Evolutionary conservation across 2,113 vertebrate genomes (phyloP), one percentile per base, ranked within the genome.

Genomic region (Gymnogyps californianus): DNA sequence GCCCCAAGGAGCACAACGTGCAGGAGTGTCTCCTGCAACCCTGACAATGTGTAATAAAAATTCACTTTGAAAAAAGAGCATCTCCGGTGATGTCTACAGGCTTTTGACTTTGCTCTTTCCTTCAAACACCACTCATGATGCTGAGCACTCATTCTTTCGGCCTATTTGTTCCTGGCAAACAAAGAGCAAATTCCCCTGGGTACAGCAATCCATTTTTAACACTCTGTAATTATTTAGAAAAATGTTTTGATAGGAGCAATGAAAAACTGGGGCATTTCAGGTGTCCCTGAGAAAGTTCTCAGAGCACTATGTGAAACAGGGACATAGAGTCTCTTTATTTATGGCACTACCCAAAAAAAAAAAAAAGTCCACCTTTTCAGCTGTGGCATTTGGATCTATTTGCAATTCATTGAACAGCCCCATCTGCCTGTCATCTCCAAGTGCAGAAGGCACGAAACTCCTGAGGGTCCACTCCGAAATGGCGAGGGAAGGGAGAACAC

Each of bases 161-260:
- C 94, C 95, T 97, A 92, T 97, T 97, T 97, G 96, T 92, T 96
- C 95, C 94, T 95, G 83, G 95, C 95, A 97, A 97, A 97, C 95
- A 97, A 94, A 94, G 74, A 94, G 25, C 94, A 95, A 92, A 95
- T 96, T 94, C 95, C 70, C 80, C 74, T 82, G 81, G 97, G 96
- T 95, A 91, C 87, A 91, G 93, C 58, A 96, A 94, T 96, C 89
- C 96, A 95, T 96, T 95, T 97, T 96, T 96, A 97, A 97, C 89
- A 77, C 51, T 87, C 94, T 77, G 77, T 93, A 97, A 96, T 97
- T 97, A 96, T 94, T 97, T 97, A 91, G 95, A 83, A 93, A 96
- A 94, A 88, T 90, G 76, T 97, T 96, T 96, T 97, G 85, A 93
- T 93, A 90, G 78, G 42, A 89, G 67, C 78, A 71, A 62, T 83